phyloP scores from a whole-genome alignment of 2,797 vertebrate species.

The Pangasius djambal region DNA sequence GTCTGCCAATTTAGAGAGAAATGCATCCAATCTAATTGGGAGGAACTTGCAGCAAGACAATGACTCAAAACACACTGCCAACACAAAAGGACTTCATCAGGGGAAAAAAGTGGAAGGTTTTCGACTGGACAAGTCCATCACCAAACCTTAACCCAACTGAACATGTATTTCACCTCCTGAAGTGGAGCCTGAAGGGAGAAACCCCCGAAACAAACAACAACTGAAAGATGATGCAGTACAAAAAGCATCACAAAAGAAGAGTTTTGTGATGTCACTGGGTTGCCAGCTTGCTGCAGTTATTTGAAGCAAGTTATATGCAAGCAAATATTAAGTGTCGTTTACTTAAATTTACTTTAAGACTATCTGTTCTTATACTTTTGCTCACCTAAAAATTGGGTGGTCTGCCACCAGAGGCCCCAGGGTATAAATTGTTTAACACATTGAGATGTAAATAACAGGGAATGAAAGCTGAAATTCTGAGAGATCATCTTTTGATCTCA shows the following conservation, averaged over 20 bases:
- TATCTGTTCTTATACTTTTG: background rate
- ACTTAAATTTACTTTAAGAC: background rate
- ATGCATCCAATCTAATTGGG: no score
- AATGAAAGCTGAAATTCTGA: background rate
- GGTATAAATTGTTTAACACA: no score
- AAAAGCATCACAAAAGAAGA: background rate
- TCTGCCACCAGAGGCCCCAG: background rate
- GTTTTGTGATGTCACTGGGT: background rate
- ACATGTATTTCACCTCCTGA: background rate
- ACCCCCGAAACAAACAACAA: background rate
- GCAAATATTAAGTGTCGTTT: background rate
- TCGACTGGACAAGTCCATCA: background rate
- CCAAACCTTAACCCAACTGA: background rate
- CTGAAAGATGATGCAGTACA: background rate
- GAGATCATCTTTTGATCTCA: background rate
- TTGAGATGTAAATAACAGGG: no score
- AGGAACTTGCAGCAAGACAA: no score
- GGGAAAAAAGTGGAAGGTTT: no score
- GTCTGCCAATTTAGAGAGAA: no score
- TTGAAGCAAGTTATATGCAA: background rate
- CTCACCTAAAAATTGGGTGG: background rate
- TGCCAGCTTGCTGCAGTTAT: background rate
- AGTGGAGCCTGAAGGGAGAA: background rate
- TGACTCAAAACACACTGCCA: no score
- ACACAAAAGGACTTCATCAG: background rate